phyloP scores from a whole-genome alignment of 2,888 invertebrate genomes.

The Cremastinae sp. region DNA sequence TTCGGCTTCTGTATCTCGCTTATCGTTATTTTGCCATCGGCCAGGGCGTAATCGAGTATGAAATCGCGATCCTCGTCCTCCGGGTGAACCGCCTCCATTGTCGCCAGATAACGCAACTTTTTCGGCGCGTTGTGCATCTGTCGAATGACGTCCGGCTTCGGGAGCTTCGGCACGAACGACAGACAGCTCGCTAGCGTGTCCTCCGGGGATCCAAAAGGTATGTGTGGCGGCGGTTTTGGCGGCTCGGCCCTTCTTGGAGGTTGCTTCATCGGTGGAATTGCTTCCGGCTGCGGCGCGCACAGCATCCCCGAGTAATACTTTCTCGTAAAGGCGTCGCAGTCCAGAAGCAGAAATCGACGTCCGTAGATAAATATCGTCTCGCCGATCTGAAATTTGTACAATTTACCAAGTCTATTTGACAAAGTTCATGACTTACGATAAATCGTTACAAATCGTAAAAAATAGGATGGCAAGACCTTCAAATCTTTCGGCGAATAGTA shows the following conservation, averaged over 20 bases:
- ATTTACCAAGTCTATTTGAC: no score
- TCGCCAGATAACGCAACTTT: conserved; percentile 88
- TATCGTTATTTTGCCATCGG: conserved; percentile 88
- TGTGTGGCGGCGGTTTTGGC: conserved; percentile 83
- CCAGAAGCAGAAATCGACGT: conserved; percentile 87
- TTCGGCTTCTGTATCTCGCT: conserved; percentile 87
- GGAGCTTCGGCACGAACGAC: conserved; percentile 86
- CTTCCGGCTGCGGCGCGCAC: conserved; percentile 81
- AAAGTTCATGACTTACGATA: not conserved
- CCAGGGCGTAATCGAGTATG: conserved; percentile 88
- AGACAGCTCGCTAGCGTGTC: conserved; percentile 89
- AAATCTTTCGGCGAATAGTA: conserved; percentile 91
- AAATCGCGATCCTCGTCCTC: conserved; percentile 90
- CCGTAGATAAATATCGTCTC: conserved; percentile 87
- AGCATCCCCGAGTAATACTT: conserved; percentile 86
- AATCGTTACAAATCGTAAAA: not conserved
- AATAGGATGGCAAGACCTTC: conserved; percentile 66
- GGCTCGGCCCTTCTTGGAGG: not conserved
- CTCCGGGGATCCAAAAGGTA: conserved; percentile 89
- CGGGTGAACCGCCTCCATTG: conserved; percentile 89
- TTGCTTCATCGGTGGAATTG: conserved; percentile 64
- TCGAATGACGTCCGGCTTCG: conserved; percentile 88
- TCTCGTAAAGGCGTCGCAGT: conserved; percentile 91
- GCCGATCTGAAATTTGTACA: conserved; percentile 82
- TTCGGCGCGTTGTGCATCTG: conserved; percentile 85